Conservation (phyloP, 2,888 invertebrate species). For the Fragum whitleyi region DNA sequence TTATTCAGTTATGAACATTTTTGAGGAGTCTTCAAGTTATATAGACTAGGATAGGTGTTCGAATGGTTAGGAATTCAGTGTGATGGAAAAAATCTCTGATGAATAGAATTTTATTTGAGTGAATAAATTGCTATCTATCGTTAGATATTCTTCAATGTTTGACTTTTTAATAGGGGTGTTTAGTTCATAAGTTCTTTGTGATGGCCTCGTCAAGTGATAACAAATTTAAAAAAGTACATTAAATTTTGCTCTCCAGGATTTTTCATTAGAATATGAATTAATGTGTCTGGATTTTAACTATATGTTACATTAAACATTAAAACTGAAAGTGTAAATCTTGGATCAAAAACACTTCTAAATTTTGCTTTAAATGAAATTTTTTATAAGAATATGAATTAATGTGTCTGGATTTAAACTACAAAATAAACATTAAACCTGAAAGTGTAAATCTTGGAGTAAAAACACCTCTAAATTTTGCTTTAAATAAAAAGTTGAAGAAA, state of each 20-base stretch:
- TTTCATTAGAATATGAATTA: neutral
- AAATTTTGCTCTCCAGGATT: neutral
- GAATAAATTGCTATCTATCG: slow-evolving; percentile 1
- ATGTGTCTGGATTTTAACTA: no score
- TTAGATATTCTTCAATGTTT: slow-evolving; percentile 10
- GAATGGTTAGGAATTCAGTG: neutral
- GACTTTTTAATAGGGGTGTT: slow-evolving; percentile 8
- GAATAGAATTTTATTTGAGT: neutral
- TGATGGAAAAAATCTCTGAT: neutral
- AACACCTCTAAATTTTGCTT: neutral
- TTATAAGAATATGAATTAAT: neutral
- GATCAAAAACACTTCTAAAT: no score
- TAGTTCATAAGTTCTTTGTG: neutral
- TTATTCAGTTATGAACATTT: no score
- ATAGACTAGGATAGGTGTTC: neutral
- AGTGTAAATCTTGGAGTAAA: no score
- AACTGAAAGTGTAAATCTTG: no score
- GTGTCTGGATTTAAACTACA: no score
- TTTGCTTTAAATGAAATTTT: neutral
- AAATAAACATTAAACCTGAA: no score
- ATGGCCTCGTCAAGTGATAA: neutral
- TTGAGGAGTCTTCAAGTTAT: no score
- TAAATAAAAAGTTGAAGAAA: neutral
- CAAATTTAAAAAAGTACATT: slow-evolving; percentile 1
- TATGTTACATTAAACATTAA: no score